phyloP scores from a whole-genome alignment of 2,113 vertebrate species.

The Phyllostomus hastatus region DNA sequence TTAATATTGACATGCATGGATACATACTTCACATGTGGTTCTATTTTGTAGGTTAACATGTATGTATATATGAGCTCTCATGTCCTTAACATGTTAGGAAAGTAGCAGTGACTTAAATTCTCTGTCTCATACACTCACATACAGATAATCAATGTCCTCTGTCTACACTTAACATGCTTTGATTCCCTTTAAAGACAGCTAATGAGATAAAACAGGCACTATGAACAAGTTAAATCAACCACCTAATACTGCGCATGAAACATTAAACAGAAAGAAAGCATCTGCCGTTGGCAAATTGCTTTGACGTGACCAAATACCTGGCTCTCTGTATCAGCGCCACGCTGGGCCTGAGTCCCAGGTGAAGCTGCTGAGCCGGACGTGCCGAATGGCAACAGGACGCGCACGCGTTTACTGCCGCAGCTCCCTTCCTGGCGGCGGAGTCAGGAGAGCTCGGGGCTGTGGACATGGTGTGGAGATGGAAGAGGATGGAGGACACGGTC shows the following conservation, averaged over 20 bases:
- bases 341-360: slow-evolving; percentile 76
- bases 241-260: slow-evolving; percentile 80
- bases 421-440: slow-evolving; percentile 49
- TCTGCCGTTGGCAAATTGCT: slow-evolving; percentile 80
- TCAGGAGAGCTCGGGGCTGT: background rate
- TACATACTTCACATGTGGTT: background rate
- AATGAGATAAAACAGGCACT: slow-evolving; percentile 69
- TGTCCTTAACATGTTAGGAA: background rate
- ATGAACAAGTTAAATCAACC: slow-evolving; percentile 79
- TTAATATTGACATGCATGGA: background rate
- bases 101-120: background rate
- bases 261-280: slow-evolving; percentile 79
- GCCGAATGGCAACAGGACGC: slow-evolving; percentile 65
- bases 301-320: slow-evolving; percentile 78
- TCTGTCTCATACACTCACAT: background rate
- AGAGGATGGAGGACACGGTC: background rate
- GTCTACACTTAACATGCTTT: slow-evolving; percentile 49
- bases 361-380: slow-evolving; percentile 35
- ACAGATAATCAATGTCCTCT: slow-evolving; percentile 46
- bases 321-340: slow-evolving; percentile 60
- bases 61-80: background rate
- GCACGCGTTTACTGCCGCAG: slow-evolving; percentile 1
- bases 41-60: background rate
- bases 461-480: background rate
- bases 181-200: slow-evolving; percentile 64